phyloP scores from a whole-genome alignment of 2,888 invertebrate species.

The Heteromyza rotundicornis region DNA sequence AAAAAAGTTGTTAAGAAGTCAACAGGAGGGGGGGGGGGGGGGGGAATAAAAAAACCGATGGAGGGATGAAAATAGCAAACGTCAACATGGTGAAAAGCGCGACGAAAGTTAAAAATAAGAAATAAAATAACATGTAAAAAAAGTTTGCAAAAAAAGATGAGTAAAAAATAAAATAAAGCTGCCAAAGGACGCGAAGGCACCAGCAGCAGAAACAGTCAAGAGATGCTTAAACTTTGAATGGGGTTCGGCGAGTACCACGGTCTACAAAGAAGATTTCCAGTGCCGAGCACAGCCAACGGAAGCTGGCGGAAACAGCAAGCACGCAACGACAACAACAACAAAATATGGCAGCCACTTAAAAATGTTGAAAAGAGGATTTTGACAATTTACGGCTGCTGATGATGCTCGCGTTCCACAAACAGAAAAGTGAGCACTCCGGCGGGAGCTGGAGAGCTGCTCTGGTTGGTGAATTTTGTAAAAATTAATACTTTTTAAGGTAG shows the following conservation, averaged over 20 bases:
- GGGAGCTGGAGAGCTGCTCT: too few species aligned
- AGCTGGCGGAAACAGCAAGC: neutral
- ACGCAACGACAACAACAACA: neutral
- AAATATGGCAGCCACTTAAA: constrained; percentile 2
- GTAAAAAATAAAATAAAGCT: neutral
- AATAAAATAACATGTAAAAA: neutral
- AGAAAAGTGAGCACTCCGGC: neutral
- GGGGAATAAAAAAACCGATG: constrained; percentile 13
- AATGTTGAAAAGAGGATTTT: constrained; percentile 8
- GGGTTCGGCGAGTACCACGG: neutral
- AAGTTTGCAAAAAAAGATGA: neutral
- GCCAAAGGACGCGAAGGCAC: neutral
- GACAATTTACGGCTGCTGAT: constrained; percentile 2
- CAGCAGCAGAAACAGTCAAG: constrained; percentile 6
- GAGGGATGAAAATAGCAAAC: neutral
- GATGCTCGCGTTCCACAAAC: neutral
- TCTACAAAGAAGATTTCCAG: neutral
- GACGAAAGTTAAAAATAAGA: neutral
- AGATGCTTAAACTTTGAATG: constrained; percentile 1
- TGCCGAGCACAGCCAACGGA: too few species aligned
- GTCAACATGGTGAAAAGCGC: neutral
- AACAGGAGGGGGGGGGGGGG: too few species aligned
- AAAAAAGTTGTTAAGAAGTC: constrained; percentile 15
- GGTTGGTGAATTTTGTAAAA: neutral
- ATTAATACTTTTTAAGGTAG: constrained; percentile 2